Evolutionary conservation across 2,113 vertebrate genomes (phyloP).

Genomic region (Dasyornis broadbenti): DNA sequence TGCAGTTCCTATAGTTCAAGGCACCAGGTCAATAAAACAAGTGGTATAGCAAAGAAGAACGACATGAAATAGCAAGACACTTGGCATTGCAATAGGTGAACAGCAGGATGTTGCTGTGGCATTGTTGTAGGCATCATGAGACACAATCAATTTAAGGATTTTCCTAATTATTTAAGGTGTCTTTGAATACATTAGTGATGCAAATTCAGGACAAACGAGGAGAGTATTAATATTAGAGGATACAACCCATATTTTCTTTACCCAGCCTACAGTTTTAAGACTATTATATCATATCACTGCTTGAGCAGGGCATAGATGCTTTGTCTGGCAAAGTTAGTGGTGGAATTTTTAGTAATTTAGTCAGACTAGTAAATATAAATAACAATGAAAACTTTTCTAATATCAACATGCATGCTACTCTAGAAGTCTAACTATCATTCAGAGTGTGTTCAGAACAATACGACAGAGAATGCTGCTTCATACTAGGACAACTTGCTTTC

Average conservation of each 20-base stretch:
- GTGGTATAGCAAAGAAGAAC: background rate
- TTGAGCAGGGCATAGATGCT: background rate
- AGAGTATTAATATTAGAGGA: background rate
- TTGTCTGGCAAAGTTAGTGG: background rate
- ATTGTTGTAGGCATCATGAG: background rate
- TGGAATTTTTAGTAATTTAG: background rate
- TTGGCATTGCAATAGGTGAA: background rate
- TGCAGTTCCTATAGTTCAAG: background rate
- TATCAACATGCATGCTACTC: background rate
- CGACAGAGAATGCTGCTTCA: background rate
- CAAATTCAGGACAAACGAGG: background rate
- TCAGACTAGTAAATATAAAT: background rate
- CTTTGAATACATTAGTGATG: background rate
- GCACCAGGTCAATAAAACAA: background rate
- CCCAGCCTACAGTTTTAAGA: background rate
- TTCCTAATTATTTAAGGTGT: background rate
- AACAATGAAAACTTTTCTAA: background rate
- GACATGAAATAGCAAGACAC: background rate
- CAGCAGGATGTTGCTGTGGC: background rate
- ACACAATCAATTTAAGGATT: background rate
- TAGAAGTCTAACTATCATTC: background rate
- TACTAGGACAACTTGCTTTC: background rate
- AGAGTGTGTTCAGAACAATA: background rate
- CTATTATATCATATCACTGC: background rate
- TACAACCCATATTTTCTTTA: background rate